Evolutionary conservation across 2,113 vertebrate species (phyloP), one percentile per base, ranked within the genome.

Genomic region (Polypterus bichir): DNA sequence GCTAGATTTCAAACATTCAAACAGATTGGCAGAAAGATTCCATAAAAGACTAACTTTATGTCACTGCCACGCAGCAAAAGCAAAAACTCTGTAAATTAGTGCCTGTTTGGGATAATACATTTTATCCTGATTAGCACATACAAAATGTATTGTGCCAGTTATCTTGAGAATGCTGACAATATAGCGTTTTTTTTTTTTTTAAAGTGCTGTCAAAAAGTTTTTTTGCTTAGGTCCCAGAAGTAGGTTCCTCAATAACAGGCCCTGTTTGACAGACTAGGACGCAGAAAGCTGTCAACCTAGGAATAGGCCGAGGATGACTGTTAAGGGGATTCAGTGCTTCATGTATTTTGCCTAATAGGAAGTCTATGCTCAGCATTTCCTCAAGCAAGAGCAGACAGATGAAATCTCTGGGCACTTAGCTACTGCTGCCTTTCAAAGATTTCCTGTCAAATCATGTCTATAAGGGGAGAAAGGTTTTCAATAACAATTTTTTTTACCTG

Each of bases 341-440:
- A 67, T 90, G 90, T 92, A 91, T 94, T 93, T 97, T 92, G 90
- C 91, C 91, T 97, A 97, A 97, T 95, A 92, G 87, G 84, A 91
- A 91, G 86, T 85, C 88, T 89, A 82, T 81, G 86, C 88, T 94
- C 91, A 88, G 93, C 87, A 85, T 91, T 90, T 96, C 87, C 89
- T 85, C 85, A 83, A 93, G 91, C 88, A 88, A 90, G 89, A 92
- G 87, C 88, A 93, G 92, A 95, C 91, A 93, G 89, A 89, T 92
- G 89, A 97, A 97, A 91, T 94, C 93, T 97, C 93, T 92, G 93
- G 93, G 88, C 86, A 93, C 90, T 94, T 94, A 91, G 91, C 83
- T 88, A 86, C 86, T 76, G 77, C 85, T 91, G 90, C 87, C 83
- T 92, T 82, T 90, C 91, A 96, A 97, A 95, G 92, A 94, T 95